Evolutionary conservation across 2,888 invertebrate species (phyloP).

Genomic region (Heliothis peltigera): DNA sequence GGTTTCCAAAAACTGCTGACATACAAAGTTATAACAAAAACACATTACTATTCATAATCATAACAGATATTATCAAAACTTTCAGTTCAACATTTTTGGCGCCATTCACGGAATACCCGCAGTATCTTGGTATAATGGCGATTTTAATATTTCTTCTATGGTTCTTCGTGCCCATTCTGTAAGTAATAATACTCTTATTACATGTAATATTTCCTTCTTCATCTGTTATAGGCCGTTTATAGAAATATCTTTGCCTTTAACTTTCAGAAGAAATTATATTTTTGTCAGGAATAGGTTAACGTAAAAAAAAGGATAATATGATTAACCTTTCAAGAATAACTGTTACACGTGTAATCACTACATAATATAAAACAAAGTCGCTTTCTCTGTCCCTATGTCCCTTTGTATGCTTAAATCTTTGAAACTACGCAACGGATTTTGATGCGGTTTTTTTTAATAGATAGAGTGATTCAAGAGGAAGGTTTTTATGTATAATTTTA

Average conservation of each 20-base stretch:
- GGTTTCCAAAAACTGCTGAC: too few species aligned
- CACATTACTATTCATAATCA: conserved; percentile 1
- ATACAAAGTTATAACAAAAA: not conserved
- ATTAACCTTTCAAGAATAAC: too few species aligned
- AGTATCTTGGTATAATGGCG: conserved; percentile 91
- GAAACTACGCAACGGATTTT: too few species aligned
- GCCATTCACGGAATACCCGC: conserved; percentile 90
- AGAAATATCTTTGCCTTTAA: conserved; percentile 6
- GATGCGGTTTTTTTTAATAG: too few species aligned
- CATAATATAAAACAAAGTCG: too few species aligned
- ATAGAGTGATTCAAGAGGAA: too few species aligned
- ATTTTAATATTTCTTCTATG: conserved; percentile 91
- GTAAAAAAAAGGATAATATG: too few species aligned
- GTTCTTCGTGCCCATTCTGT: conserved; percentile 91
- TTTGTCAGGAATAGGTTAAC: not conserved
- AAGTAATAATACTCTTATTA: conserved; percentile 76
- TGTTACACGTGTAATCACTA: too few species aligned
- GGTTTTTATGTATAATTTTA: too few species aligned
- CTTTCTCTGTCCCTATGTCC: too few species aligned
- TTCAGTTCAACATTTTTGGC: conserved; percentile 90
- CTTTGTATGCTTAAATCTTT: too few species aligned
- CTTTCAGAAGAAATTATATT: conserved; percentile 1
- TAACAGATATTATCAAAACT: conserved; percentile 53
- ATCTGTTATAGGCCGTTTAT: conserved; percentile 25
- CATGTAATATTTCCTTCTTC: conserved; percentile 34